These are phyloP conservation scores for Chinchilla lanigera DNA, from an alignment of 2,113 vertebrate species.

Conservation along the genomic window DNA sequence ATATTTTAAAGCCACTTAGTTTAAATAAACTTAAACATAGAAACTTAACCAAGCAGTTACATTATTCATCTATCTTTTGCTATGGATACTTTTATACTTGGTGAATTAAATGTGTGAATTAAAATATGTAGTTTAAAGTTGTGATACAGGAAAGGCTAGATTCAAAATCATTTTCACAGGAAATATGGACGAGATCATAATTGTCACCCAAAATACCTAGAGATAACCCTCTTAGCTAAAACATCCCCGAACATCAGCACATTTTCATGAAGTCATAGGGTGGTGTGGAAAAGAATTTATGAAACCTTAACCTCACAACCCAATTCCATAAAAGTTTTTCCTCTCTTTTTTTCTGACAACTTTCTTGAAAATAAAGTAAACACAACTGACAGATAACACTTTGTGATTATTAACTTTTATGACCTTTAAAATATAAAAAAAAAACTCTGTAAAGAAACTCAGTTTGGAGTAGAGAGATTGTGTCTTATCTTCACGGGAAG, in stretches of 20 bases:
- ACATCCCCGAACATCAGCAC: background rate
- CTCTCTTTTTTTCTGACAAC: background rate
- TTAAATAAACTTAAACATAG: slow-evolving; percentile 21
- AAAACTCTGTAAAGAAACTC: background rate
- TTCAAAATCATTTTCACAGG: background rate
- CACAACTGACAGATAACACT: background rate
- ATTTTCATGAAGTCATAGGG: background rate
- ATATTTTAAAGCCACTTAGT: background rate
- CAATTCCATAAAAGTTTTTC: background rate
- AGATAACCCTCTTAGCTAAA: background rate
- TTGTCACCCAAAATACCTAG: background rate
- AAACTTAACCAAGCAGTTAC: slow-evolving; percentile 1
- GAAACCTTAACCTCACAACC: background rate
- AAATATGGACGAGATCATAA: background rate
- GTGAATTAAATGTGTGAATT: background rate
- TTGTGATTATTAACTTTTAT: slow-evolving; percentile 6
- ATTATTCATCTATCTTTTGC: background rate
- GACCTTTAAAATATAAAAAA: slow-evolving; percentile 5
- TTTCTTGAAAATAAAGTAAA: slow-evolving; percentile 37
- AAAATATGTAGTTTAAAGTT: background rate
- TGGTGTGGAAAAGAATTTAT: background rate
- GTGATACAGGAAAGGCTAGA: background rate
- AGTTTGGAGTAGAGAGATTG: background rate
- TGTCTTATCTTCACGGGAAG: slow-evolving; percentile 53
- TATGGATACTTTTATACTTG: background rate